Percentiles rank a stretch among this genome's conserved stretches.
Conservation (phyloP, 2,888 invertebrate species). For the Pandemis cinnamomeana region DNA sequence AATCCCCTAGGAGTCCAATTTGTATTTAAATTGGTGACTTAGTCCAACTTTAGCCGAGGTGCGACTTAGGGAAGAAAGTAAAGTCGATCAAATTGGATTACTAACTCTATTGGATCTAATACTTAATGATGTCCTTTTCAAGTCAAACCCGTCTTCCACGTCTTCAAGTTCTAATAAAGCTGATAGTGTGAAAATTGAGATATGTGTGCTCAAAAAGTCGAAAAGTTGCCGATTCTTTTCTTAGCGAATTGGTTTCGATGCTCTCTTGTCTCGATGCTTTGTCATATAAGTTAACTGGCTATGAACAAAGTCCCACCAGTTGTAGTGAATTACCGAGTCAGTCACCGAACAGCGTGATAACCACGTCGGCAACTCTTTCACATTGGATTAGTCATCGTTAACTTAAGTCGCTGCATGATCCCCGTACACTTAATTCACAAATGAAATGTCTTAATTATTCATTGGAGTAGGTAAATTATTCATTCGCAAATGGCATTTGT, state of each 20-base stretch:
- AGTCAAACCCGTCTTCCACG: too few species aligned
- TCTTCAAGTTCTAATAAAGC: too few species aligned
- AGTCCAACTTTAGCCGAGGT: conserved; percentile 7
- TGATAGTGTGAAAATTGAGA: too few species aligned
- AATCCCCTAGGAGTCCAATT: conserved; percentile 4
- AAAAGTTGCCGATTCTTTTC: too few species aligned
- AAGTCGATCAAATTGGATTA: background rate
- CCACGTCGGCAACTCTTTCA: background rate
- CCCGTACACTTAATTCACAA: conserved; percentile 17
- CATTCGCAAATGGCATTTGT: conserved; percentile 23
- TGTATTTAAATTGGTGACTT: conserved; percentile 32
- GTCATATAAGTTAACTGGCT: background rate
- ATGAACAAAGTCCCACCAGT: background rate
- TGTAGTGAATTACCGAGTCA: conserved; percentile 2
- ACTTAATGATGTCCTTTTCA: too few species aligned
- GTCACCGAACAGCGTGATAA: conserved; percentile 3
- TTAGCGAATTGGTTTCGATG: background rate
- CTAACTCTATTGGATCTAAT: too few species aligned
- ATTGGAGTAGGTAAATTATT: conserved; percentile 14
- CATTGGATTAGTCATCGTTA: conserved; percentile 18
- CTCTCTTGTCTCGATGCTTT: too few species aligned
- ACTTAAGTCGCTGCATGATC: conserved; percentile 21
- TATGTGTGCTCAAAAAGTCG: too few species aligned
- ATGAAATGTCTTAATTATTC: conserved; percentile 20
- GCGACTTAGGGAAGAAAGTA: background rate